A percentile compares a stretch with the other conserved stretches of the same genome.
phyloP scores from a whole-genome alignment of 2,113 vertebrate genomes.

The Chionomys nivalis region DNA sequence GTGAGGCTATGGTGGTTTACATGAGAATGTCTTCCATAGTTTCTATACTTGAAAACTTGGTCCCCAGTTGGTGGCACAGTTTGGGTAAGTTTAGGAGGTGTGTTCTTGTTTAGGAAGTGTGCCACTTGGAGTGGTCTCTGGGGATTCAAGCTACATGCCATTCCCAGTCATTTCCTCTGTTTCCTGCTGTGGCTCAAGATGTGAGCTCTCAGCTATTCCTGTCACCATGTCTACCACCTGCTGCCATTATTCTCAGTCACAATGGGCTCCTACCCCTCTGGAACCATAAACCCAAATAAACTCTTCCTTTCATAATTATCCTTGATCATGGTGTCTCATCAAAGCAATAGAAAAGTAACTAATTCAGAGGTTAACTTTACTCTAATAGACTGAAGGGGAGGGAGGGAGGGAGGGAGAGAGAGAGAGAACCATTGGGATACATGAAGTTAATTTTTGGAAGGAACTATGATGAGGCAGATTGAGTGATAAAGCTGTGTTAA shows the following conservation, averaged over 20 bases:
- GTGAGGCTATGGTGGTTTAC: background rate
- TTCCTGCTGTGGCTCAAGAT: background rate
- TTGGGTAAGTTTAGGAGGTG: background rate
- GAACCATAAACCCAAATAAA: background rate
- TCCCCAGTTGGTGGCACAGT: background rate
- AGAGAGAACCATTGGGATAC: background rate
- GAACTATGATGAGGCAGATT: background rate
- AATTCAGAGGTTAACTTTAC: background rate
- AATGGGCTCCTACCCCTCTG: background rate
- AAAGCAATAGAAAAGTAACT: background rate
- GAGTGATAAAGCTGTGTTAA: background rate
- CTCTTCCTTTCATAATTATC: background rate
- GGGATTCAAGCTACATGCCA: background rate
- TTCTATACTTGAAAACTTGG: background rate
- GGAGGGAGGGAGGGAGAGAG: background rate
- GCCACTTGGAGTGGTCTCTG: background rate
- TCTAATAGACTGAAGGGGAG: background rate
- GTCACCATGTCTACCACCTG: background rate
- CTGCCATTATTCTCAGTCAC: background rate
- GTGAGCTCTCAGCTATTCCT: background rate
- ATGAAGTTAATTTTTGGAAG: background rate
- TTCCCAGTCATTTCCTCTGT: background rate
- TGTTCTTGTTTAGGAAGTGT: background rate
- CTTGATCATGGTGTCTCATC: background rate
- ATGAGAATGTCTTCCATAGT: background rate